phyloP scores from a whole-genome alignment of 1,140 invertebrate genomes.

The Papilio polytes region DNA sequence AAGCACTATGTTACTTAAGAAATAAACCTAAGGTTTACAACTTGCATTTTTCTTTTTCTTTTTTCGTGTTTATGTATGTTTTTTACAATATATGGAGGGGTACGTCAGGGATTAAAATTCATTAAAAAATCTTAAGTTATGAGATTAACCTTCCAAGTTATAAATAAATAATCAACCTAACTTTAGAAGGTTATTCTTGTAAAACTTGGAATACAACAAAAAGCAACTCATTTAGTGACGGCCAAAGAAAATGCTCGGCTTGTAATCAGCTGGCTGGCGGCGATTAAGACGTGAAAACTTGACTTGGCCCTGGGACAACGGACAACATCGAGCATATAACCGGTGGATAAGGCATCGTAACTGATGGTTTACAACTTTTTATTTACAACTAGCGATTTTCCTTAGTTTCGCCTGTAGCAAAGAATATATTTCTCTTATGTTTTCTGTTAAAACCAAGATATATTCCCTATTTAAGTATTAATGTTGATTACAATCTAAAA shows the following conservation, averaged over 20 bases:
- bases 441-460: too few species aligned
- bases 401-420: too few species aligned
- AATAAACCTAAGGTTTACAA: too few species aligned
- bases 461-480: too few species aligned
- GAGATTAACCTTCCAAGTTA: not conserved
- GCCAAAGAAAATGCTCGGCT: conserved; percentile 65
- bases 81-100: too few species aligned
- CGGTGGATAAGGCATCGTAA: conserved; percentile 33
- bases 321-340: conserved; percentile 19
- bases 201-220: conserved; percentile 54
- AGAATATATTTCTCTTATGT: too few species aligned
- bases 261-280: conserved; percentile 72
- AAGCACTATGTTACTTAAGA: too few species aligned
- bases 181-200: conserved; percentile 19
- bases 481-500: too few species aligned
- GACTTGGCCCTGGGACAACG: conserved; percentile 60
- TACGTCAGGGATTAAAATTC: too few species aligned
- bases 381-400: not conserved
- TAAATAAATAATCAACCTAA: conserved; percentile 12
- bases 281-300: conserved; percentile 76
- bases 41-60: too few species aligned
- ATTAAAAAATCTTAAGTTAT: not conserved
- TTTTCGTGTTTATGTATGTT: too few species aligned
- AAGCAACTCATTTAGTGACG: conserved; percentile 69
- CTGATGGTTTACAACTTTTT: not conserved